phyloP scores from a whole-genome alignment of 2,113 vertebrate genomes.

The Nesospiza acunhae region DNA sequence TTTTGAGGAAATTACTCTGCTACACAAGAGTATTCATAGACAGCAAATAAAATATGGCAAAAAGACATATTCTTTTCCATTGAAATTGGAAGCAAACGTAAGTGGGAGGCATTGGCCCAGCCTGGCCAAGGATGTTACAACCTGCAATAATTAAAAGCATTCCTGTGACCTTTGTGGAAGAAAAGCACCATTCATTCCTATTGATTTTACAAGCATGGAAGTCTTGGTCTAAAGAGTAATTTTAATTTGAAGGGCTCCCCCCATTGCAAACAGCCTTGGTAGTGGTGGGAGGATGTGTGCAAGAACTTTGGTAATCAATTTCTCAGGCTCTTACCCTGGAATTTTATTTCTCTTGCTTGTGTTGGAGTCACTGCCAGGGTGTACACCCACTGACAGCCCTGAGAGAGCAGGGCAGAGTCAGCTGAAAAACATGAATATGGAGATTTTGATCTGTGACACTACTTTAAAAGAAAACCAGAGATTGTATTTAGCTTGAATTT shows the following conservation, averaged over 20 bases:
- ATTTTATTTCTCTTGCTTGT: not conserved
- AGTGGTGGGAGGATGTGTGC: not conserved
- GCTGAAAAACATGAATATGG: not conserved
- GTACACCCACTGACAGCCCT: not conserved
- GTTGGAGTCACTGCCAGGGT: not conserved
- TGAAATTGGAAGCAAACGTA: not conserved
- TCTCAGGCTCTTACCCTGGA: not conserved
- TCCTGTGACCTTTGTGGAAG: not conserved
- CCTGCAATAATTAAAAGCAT: not conserved
- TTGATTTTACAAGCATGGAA: not conserved
- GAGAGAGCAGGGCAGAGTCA: not conserved
- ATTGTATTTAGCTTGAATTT: not conserved
- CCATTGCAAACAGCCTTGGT: fast-evolving
- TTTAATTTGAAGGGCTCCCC: not conserved
- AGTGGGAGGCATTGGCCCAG: not conserved
- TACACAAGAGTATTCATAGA: not conserved
- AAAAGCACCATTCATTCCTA: not conserved
- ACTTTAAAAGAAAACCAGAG: not conserved
- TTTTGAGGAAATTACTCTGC: not conserved
- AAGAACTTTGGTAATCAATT: not conserved
- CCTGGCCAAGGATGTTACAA: not conserved
- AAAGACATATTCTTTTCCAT: not conserved
- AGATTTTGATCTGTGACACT: not conserved
- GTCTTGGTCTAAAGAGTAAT: not conserved
- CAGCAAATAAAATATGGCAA: not conserved